A percentile compares a stretch with the other conserved stretches of the same genome.
Evolutionary conservation across 30 jellyfish, hydroid and myxozoan species (phyloP).

Genomic region (Hydractinia echinata): DNA sequence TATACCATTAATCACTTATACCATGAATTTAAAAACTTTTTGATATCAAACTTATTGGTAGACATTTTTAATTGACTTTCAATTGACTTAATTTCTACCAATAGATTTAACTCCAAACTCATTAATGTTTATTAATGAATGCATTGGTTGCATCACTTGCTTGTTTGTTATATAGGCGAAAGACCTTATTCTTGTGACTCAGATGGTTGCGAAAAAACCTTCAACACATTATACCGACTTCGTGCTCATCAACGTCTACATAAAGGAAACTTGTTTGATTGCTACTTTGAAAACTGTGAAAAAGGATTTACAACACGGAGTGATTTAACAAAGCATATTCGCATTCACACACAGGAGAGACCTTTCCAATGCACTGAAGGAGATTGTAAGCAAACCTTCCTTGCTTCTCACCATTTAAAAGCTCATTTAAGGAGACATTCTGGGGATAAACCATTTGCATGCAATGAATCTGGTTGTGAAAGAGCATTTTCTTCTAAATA

Average conservation of each 20-base stretch:
- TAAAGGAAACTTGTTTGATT: slow-evolving; percentile 71
- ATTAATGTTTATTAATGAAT: not conserved
- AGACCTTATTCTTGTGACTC: slow-evolving; percentile 72
- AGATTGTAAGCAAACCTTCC: slow-evolving; percentile 61
- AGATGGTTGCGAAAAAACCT: slow-evolving; percentile 76
- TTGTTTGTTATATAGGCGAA: slow-evolving; percentile 32
- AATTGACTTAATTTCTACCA: no score
- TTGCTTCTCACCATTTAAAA: slow-evolving; percentile 81
- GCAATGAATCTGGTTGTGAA: slow-evolving; percentile 71
- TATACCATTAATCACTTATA: no score
- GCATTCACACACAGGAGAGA: slow-evolving; percentile 85
- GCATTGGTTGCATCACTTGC: not conserved
- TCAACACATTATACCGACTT: slow-evolving; percentile 70
- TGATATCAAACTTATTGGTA: no score
- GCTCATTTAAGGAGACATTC: slow-evolving; percentile 61
- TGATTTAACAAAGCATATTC: slow-evolving; percentile 72
- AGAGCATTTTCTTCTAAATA: slow-evolving; percentile 60
- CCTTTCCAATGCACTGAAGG: slow-evolving; percentile 71
- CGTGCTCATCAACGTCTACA: slow-evolving; percentile 81
- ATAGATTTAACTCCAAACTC: no score
- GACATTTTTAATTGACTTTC: no score
- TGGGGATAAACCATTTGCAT: slow-evolving; percentile 76
- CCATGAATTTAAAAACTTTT: no score
- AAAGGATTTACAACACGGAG: slow-evolving; percentile 85
- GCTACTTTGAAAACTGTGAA: slow-evolving; percentile 61